These are phyloP conservation scores for Chrosomus eos DNA, from an alignment of 2,797 vertebrate genomes.

Conservation along the genomic window DNA sequence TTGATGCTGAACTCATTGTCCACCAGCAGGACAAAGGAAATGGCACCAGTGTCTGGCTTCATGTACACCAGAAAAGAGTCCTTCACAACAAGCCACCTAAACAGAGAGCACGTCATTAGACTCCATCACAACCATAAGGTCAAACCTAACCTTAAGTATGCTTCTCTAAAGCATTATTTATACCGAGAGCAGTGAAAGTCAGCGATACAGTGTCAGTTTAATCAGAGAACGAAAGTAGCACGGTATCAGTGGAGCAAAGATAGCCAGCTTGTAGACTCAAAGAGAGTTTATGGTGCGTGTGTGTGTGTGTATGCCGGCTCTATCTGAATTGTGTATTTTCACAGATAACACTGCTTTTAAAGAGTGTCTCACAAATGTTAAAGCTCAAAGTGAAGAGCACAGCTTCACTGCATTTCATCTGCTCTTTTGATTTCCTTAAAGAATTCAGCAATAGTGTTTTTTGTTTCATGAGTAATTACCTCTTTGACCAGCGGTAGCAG, in stretches of 20 bases:
- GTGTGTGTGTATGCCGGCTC: background rate
- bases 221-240: background rate
- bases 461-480: constrained; percentile 72
- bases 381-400: constrained; percentile 23
- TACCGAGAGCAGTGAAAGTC: background rate
- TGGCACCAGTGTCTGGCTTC: constrained; percentile 82
- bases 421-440: background rate
- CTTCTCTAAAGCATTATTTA: background rate
- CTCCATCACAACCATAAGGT: background rate
- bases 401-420: background rate
- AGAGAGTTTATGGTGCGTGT: background rate
- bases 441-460: background rate
- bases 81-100: constrained; percentile 87
- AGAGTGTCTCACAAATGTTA: background rate
- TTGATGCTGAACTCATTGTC: constrained; percentile 87
- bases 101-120: background rate
- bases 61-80: constrained; percentile 88
- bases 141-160: background rate
- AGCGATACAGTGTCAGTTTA: background rate
- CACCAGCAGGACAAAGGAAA: constrained; percentile 84
- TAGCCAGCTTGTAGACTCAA: constrained; percentile 21
- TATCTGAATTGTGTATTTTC: background rate
- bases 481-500: constrained; percentile 98
- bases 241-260: constrained; percentile 16
- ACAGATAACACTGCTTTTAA: constrained; percentile 26